Percentiles rank a stretch among this genome's conserved stretches.
Conservation (phyloP, 2,888 invertebrate species). For the Plemyria rubiginata region DNA sequence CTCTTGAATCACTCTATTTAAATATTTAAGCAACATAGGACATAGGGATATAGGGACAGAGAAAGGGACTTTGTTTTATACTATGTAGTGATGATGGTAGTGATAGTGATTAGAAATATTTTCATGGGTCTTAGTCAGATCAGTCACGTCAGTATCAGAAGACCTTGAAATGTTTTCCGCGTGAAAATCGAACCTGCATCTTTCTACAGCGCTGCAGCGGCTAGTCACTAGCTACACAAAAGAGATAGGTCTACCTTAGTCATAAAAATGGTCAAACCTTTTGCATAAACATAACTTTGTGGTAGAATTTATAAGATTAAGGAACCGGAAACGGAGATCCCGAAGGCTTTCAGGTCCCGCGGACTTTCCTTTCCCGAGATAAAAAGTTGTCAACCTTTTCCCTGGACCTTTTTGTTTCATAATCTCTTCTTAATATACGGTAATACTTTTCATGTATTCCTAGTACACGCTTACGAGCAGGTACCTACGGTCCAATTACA, state of each 20-base stretch:
- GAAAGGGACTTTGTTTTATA: too few relatives aligned
- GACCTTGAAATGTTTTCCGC: too few relatives aligned
- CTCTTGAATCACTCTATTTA: too few relatives aligned
- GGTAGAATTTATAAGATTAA: slow-evolving; percentile 5
- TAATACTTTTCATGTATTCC: slow-evolving; percentile 23
- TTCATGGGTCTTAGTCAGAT: too few relatives aligned
- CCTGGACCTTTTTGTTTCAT: slow-evolving; percentile 26
- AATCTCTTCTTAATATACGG: slow-evolving; percentile 25
- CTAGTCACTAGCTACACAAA: not conserved
- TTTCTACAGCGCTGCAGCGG: too few relatives aligned
- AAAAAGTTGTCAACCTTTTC: slow-evolving; percentile 26
- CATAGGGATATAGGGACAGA: too few relatives aligned
- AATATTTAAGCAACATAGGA: too few relatives aligned
- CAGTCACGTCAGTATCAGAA: too few relatives aligned
- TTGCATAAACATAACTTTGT: not conserved
- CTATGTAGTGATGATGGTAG: too few relatives aligned
- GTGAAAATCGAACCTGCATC: too few relatives aligned
- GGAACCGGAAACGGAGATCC: slow-evolving; percentile 13
- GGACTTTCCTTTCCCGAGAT: slow-evolving; percentile 17
- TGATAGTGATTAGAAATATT: too few relatives aligned
- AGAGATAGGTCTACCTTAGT: too few relatives aligned
- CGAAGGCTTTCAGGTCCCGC: slow-evolving; percentile 1
- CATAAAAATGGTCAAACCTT: not conserved
- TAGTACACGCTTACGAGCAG: slow-evolving; percentile 21
- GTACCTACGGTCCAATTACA: slow-evolving; percentile 24